phyloP scores from a whole-genome alignment of 2,888 invertebrate species.

The Plebejus argus region DNA sequence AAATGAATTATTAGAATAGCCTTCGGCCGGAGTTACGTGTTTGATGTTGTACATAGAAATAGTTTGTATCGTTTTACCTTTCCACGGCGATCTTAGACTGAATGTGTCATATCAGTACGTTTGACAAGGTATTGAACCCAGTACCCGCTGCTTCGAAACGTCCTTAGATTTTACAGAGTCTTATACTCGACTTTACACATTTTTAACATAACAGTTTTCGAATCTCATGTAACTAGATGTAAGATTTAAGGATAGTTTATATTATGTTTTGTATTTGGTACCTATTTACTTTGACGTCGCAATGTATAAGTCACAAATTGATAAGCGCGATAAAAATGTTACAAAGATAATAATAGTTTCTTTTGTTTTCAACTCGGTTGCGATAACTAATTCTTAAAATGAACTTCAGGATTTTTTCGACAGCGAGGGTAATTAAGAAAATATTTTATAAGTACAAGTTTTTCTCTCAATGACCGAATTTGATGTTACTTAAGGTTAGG shows the following conservation, averaged over 20 bases:
- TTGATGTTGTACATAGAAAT: slow-evolving; percentile 36
- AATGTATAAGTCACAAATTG: not conserved
- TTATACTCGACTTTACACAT: slow-evolving; percentile 1
- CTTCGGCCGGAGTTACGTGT: slow-evolving; percentile 32
- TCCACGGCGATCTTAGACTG: slow-evolving; percentile 34
- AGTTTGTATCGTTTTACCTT: slow-evolving; percentile 26
- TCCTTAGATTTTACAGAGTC: slow-evolving; percentile 17
- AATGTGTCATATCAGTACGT: slow-evolving; percentile 28
- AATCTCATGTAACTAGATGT: slow-evolving; percentile 14
- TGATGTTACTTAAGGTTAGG: slow-evolving; percentile 29
- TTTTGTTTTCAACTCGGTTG: not conserved
- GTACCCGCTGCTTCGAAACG: slow-evolving; percentile 7
- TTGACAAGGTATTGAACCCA: slow-evolving; percentile 10
- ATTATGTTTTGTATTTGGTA: not conserved
- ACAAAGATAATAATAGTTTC: not conserved
- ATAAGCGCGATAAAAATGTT: not conserved
- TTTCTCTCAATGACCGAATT: slow-evolving; percentile 33
- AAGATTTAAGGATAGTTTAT: not conserved
- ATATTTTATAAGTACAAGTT: slow-evolving; percentile 32
- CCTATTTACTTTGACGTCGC: not conserved
- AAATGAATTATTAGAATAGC: not conserved
- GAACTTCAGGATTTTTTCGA: not conserved
- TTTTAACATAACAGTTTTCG: slow-evolving; percentile 2
- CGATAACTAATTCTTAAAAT: not conserved
- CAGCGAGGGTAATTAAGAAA: not conserved